These are phyloP conservation scores for Onychomys arenicola DNA, from an alignment of 2,797 vertebrate species.

Conservation along the genomic window DNA sequence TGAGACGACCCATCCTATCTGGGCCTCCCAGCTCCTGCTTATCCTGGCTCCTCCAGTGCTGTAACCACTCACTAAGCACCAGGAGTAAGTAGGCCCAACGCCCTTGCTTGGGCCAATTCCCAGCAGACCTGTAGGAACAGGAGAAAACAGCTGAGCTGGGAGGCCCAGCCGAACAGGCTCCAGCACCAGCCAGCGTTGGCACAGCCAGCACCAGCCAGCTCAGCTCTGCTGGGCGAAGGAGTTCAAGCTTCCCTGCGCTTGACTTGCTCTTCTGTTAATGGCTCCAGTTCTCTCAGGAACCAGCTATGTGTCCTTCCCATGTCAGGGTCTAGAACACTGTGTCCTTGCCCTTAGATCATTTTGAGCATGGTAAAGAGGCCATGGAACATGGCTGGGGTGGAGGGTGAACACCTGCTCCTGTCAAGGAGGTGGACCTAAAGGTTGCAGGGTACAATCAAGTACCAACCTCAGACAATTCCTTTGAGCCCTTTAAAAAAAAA, in stretches of 20 bases:
- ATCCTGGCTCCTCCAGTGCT: not conserved
- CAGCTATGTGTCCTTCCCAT: not conserved
- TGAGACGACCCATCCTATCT: conserved; percentile 33
- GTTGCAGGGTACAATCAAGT: not conserved
- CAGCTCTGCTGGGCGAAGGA: not conserved
- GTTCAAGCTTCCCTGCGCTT: not conserved
- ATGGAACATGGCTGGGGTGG: not conserved
- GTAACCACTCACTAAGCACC: not conserved
- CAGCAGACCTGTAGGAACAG: conserved; percentile 58
- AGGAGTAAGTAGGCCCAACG: not conserved
- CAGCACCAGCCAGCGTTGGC: not conserved
- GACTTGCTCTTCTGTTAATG: conserved; percentile 33
- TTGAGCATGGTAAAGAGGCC: not conserved
- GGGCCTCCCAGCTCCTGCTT: not conserved
- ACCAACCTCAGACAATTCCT: conserved; percentile 30
- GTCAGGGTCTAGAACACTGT: not conserved
- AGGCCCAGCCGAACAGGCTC: not conserved
- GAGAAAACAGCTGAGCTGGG: conserved; percentile 51
- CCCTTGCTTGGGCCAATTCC: conserved; percentile 47
- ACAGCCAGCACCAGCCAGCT: not conserved
- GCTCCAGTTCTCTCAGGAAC: conserved; percentile 4
- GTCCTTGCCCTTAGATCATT: not conserved
- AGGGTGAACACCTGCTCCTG: not conserved
- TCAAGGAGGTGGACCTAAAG: not conserved
- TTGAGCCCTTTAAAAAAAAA: not conserved